phyloP scores from a whole-genome alignment of 2,113 vertebrate species.

The Varanus komodoensis region DNA sequence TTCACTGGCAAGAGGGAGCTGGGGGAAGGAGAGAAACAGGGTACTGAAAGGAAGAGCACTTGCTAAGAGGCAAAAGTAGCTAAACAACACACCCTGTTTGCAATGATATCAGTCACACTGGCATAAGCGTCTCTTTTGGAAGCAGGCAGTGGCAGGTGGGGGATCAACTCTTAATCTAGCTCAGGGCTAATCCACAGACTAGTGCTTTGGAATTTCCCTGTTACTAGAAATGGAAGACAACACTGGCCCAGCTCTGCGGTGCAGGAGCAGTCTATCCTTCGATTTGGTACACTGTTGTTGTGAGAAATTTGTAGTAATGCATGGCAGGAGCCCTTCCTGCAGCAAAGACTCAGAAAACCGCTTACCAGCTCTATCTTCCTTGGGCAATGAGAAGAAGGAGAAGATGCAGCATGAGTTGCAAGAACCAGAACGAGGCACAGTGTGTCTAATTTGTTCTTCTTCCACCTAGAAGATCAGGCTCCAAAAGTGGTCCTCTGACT shows the following conservation, averaged over 20 bases:
- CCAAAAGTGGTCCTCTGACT: neutral
- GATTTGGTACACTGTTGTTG: neutral
- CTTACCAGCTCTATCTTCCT: neutral
- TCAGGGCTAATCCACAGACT: neutral
- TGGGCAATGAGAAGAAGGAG: neutral
- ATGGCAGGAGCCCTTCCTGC: neutral
- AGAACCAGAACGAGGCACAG: neutral
- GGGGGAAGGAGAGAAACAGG: neutral
- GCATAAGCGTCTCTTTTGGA: neutral
- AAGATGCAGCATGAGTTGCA: neutral
- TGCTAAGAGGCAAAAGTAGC: neutral
- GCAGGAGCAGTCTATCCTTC: neutral
- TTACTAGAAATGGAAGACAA: neutral
- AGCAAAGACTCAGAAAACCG: neutral
- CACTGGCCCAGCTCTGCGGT: neutral
- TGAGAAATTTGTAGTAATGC: neutral
- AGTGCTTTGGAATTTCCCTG: neutral
- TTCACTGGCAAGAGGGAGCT: neutral
- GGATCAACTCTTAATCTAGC: neutral
- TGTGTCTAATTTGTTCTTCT: neutral
- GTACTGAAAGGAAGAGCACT: neutral
- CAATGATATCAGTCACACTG: neutral
- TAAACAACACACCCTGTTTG: neutral
- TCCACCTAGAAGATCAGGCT: neutral
- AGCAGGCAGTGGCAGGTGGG: neutral